These are phyloP conservation scores for Spermophilus dauricus DNA, from an alignment of 2,113 vertebrate genomes.

Conservation along the genomic window DNA sequence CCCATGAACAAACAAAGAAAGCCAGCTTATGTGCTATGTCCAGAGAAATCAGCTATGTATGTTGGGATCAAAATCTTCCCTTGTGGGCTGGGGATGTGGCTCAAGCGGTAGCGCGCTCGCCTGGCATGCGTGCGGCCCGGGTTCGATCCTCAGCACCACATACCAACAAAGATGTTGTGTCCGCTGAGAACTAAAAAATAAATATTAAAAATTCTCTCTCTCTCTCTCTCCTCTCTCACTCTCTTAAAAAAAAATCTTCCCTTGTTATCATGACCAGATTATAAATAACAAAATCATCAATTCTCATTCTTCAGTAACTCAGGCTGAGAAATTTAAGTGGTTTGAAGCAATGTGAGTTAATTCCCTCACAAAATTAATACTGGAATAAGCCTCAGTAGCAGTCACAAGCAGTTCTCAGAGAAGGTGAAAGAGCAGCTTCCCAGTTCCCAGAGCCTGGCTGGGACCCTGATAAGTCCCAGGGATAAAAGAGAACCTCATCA, in stretches of 20 bases:
- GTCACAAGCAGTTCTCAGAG: neutral
- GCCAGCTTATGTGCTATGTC: neutral
- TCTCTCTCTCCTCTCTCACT: too few species aligned
- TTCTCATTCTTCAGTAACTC: neutral
- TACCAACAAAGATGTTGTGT: too few species aligned
- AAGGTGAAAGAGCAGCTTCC: neutral
- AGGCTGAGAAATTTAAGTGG: slow-evolving; percentile 12
- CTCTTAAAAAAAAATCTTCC: slow-evolving; percentile 31
- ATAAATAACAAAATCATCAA: neutral
- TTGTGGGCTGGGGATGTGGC: too few species aligned
- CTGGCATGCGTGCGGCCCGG: too few species aligned
- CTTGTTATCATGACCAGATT: neutral
- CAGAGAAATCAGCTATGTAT: slow-evolving; percentile 6
- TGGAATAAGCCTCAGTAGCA: neutral
- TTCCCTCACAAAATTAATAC: slow-evolving; percentile 33
- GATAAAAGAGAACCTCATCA: neutral
- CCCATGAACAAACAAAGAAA: slow-evolving; percentile 8
- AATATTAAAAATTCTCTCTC: too few species aligned
- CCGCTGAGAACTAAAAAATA: too few species aligned
- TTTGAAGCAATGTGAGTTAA: slow-evolving; percentile 15
- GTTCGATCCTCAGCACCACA: too few species aligned
- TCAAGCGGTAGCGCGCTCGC: too few species aligned
- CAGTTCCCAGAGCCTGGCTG: neutral
- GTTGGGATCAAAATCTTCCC: neutral
- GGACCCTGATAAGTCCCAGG: neutral